A percentile compares a stretch with the other conserved stretches of the same genome.
Evolutionary conservation across 2,797 vertebrate genomes (phyloP).

Genomic region (Acrocephalus scirpaceus): DNA sequence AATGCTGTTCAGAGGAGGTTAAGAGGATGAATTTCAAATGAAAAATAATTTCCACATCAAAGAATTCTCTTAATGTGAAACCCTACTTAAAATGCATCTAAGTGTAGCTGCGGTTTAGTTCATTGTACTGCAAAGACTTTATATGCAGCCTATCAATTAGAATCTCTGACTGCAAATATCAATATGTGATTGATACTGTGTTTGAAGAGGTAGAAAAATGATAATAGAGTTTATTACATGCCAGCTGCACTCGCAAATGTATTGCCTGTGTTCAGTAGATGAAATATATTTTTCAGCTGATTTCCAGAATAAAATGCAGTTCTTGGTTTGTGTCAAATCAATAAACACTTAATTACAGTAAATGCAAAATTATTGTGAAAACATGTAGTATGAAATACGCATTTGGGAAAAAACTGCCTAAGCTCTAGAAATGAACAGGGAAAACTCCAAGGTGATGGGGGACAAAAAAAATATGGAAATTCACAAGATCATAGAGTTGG

Average conservation of each 20-base stretch:
- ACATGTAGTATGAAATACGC: neutral
- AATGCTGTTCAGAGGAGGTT: neutral
- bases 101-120: neutral
- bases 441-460: neutral
- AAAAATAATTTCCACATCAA: constrained; percentile 56
- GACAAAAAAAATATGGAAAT: neutral
- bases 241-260: neutral
- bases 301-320: constrained; percentile 25
- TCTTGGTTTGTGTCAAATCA: constrained; percentile 9
- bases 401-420: neutral
- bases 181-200: neutral
- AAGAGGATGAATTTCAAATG: constrained; percentile 22
- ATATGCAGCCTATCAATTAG: neutral
- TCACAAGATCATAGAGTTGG: neutral
- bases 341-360: constrained; percentile 33
- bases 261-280: neutral
- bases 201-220: constrained; percentile 19
- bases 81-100: constrained; percentile 16
- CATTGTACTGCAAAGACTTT: neutral
- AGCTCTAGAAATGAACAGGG: neutral
- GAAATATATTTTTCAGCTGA: constrained; percentile 4
- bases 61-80: constrained; percentile 8
- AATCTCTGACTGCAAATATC: neutral
- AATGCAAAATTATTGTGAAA: constrained; percentile 18
- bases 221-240: neutral